phyloP scores from a whole-genome alignment of 2,797 vertebrate species.

The Prunella strophiata region DNA sequence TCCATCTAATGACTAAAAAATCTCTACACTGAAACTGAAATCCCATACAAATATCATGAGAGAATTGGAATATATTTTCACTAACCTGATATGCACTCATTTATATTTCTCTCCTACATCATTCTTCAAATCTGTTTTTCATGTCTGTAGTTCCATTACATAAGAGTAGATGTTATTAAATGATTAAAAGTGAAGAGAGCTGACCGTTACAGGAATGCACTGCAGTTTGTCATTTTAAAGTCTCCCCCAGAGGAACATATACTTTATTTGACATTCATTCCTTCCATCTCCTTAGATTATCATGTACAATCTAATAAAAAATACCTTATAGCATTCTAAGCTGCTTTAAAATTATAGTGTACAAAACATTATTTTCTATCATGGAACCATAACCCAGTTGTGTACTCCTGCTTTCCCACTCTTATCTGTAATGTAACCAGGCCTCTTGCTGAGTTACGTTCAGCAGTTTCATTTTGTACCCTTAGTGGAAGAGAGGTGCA shows the following conservation, averaged over 20 bases:
- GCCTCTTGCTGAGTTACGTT: background rate
- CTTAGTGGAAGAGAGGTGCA: background rate
- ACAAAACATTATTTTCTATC: slow-evolving; percentile 12
- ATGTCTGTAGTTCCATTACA: background rate
- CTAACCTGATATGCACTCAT: background rate
- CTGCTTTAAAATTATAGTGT: background rate
- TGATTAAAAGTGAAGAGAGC: background rate
- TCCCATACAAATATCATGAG: background rate
- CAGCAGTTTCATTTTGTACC: background rate
- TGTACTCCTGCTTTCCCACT: background rate
- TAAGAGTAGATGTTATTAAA: background rate
- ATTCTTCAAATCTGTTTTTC: background rate
- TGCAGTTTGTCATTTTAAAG: background rate
- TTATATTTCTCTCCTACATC: background rate
- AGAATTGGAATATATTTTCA: background rate
- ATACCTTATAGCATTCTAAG: background rate
- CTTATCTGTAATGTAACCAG: slow-evolving; percentile 18
- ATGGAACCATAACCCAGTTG: background rate
- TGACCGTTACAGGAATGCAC: background rate
- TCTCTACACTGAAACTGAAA: background rate
- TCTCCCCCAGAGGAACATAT: background rate
- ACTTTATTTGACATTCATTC: background rate
- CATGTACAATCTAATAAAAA: background rate
- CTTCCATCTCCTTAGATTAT: background rate
- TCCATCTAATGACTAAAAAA: background rate